Conservation (phyloP, 2,888 invertebrate genomes). For the Drosophila ustulata region DNA sequence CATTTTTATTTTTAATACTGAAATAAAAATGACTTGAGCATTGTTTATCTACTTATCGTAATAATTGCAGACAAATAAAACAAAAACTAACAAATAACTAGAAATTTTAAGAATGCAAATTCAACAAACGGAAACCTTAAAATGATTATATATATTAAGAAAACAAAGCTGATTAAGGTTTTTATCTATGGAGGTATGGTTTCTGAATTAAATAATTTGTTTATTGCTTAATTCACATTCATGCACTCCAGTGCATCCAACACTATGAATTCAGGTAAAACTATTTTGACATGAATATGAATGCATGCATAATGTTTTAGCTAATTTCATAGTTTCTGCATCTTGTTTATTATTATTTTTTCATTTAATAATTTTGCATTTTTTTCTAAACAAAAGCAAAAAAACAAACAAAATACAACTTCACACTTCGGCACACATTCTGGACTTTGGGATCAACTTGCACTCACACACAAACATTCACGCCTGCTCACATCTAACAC, state of each 20-base stretch:
- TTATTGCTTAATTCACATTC: conserved; percentile 9
- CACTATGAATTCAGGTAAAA: conserved; percentile 32
- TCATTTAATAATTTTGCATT: conserved; percentile 62
- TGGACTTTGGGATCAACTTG: conserved; percentile 69
- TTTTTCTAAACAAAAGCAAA: conserved; percentile 65
- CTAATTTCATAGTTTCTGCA: conserved; percentile 33
- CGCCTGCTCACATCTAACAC: conserved; percentile 46
- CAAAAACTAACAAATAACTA: no score
- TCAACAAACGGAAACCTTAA: conserved; percentile 26
- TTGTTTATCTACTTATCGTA: not conserved
- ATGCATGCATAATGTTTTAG: not conserved
- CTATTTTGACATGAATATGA: not conserved
- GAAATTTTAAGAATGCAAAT: not conserved
- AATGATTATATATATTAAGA: conserved; percentile 40
- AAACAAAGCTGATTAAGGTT: conserved; percentile 52
- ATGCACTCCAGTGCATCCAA: conserved; percentile 24
- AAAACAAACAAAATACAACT: conserved; percentile 31
- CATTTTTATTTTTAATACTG: not conserved
- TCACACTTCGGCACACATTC: conserved; percentile 54
- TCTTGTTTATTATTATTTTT: conserved; percentile 26
- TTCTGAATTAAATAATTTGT: conserved; percentile 5
- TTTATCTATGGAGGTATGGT: conserved; percentile 1
- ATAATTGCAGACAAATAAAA: no score
- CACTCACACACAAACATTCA: conserved; percentile 36
- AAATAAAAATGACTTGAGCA: not conserved